Evolutionary conservation across 2,888 invertebrate genomes (phyloP).

Genomic region (Bombyx huttoni): DNA sequence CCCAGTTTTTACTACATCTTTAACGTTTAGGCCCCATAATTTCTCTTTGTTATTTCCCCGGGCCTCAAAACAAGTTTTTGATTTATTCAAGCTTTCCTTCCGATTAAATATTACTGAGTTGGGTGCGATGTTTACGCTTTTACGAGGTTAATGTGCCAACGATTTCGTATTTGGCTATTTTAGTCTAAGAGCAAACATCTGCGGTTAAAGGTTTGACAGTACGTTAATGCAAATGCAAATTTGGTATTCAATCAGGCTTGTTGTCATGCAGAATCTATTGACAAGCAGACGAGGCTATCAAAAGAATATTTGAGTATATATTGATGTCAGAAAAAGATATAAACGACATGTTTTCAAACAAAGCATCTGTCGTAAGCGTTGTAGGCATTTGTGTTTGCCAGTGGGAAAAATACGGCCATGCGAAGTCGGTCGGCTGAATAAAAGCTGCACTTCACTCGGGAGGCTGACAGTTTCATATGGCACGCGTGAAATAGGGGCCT

Average conservation of each 20-base stretch:
- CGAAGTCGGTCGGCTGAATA: not conserved
- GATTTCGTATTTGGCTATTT: not conserved
- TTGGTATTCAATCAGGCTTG: no score
- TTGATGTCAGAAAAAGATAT: not conserved
- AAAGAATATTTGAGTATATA: not conserved
- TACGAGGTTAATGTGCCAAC: not conserved
- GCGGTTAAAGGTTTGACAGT: not conserved
- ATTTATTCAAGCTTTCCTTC: not conserved
- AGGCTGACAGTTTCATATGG: not conserved
- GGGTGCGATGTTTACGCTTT: not conserved
- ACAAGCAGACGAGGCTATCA: no score
- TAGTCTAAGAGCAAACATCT: not conserved
- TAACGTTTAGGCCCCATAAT: constrained; percentile 2
- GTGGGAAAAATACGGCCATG: not conserved
- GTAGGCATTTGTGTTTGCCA: not conserved
- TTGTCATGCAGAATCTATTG: no score
- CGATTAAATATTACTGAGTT: not conserved
- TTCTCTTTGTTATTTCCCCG: not conserved
- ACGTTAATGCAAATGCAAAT: not conserved
- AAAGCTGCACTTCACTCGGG: not conserved
- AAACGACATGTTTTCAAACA: not conserved
- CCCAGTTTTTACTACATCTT: not conserved
- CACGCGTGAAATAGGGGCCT: not conserved
- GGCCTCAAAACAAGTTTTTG: not conserved
- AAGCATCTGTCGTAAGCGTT: not conserved